phyloP scores from a whole-genome alignment of 2,888 invertebrate species.

The Campoplex capitator region DNA sequence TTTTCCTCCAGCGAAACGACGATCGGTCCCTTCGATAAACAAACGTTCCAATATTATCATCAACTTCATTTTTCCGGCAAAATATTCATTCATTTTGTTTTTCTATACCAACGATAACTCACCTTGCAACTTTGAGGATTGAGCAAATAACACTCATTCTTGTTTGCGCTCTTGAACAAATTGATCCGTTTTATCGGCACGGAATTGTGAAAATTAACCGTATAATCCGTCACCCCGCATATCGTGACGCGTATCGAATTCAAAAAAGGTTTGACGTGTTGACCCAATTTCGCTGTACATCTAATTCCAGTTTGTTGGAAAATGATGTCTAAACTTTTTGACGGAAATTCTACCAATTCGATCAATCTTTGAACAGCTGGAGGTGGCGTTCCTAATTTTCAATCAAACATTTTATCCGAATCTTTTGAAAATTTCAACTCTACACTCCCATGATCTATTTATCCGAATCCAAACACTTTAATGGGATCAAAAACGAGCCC shows the following conservation, averaged over 20 bases:
- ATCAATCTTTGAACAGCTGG: conserved; percentile 69
- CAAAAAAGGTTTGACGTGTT: conserved; percentile 75
- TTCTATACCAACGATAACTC: background rate
- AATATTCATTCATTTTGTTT: background rate
- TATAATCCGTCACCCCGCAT: conserved; percentile 68
- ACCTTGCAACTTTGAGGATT: conserved; percentile 77
- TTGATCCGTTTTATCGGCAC: conserved; percentile 74
- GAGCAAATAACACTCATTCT: conserved; percentile 76
- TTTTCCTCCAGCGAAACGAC: conserved; percentile 75
- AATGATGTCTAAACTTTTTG: conserved; percentile 68
- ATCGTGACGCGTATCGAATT: conserved; percentile 75
- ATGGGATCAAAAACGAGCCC: no score
- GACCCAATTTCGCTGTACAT: conserved; percentile 71
- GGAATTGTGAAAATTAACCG: conserved; percentile 76
- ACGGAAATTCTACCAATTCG: conserved; percentile 72
- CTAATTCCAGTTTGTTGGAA: conserved; percentile 73
- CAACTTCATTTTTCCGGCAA: background rate
- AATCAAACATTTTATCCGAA: background rate
- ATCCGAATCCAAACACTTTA: no score
- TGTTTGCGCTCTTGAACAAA: conserved; percentile 72
- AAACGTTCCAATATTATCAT: conserved; percentile 16
- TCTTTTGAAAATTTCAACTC: background rate
- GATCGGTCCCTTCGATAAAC: conserved; percentile 74
- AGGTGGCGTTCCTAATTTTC: conserved; percentile 68
- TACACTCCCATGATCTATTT: no score